Evolutionary conservation across 2,113 vertebrate species (phyloP).

Genomic region (Thamnophis sirtalis): DNA sequence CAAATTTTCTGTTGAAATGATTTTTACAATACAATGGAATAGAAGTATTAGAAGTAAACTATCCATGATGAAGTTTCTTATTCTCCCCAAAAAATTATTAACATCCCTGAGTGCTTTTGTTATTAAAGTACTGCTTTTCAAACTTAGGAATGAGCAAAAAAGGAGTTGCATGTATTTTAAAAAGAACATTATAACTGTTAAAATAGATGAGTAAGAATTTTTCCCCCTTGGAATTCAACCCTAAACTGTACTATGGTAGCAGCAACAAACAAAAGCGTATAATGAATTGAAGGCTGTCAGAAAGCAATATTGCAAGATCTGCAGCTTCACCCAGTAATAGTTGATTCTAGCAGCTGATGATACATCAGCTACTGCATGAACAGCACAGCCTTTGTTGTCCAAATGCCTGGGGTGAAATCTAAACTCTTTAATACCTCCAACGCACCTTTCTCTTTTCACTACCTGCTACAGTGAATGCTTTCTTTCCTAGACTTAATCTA

Average conservation of each 20-base stretch:
- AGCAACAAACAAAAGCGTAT: neutral
- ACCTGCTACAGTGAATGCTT: constrained; percentile 5
- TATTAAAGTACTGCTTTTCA: neutral
- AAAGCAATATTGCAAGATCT: neutral
- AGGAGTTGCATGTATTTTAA: neutral
- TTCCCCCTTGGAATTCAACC: neutral
- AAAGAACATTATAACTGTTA: neutral
- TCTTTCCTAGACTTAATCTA: neutral
- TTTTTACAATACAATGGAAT: neutral
- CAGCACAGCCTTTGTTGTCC: constrained; percentile 17
- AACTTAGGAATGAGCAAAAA: neutral
- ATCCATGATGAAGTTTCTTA: neutral
- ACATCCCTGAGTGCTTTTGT: neutral
- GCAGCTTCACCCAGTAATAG: constrained; percentile 4
- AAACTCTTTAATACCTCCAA: constrained; percentile 10
- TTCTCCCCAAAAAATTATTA: neutral
- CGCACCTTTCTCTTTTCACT: constrained; percentile 15
- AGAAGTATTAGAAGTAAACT: neutral
- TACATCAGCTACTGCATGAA: constrained; percentile 7
- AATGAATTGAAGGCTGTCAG: neutral
- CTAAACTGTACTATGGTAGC: neutral
- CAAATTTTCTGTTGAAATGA: neutral
- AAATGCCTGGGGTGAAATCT: constrained; percentile 1
- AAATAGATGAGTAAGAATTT: neutral
- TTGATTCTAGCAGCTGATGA: neutral